Percentiles rank a stretch among this genome's conserved stretches.
These are phyloP conservation scores for Tenualosa thibaudeaui DNA, from an alignment of 2,797 vertebrate genomes.

Conservation along the genomic window DNA sequence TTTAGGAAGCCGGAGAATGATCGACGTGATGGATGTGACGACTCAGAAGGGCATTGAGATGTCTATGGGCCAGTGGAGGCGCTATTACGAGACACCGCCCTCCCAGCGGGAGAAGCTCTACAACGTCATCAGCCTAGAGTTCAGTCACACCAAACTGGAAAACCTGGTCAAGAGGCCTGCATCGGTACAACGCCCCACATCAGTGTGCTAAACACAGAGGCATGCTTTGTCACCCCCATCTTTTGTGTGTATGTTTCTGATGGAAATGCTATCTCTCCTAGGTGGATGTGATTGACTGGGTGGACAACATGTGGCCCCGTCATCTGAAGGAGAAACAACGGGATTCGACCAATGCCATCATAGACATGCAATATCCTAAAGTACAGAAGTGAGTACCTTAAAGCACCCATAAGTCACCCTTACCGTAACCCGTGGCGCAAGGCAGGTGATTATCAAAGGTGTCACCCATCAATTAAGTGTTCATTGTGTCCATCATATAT, in stretches of 20 bases:
- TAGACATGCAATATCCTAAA: conserved; percentile 99
- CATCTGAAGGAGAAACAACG: conserved; percentile 96
- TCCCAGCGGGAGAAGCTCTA: conserved; percentile 94
- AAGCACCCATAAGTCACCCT: too few relatives aligned
- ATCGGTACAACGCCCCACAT: not conserved
- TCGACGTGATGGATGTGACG: conserved; percentile 98
- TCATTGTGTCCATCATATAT: not conserved
- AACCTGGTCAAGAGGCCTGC: conserved; percentile 89
- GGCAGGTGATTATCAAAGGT: too few relatives aligned
- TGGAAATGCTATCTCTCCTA: conserved; percentile 52
- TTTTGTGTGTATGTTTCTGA: conserved; percentile 2
- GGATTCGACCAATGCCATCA: conserved; percentile 94
- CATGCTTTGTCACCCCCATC: not conserved
- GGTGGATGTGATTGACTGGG: conserved; percentile 98
- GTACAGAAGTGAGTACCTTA: conserved; percentile 91
- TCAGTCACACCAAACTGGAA: conserved; percentile 95
- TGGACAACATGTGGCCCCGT: conserved; percentile 98
- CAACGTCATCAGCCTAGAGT: conserved; percentile 98
- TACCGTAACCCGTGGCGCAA: too few relatives aligned
- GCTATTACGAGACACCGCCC: conserved; percentile 93
- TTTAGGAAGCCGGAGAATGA: conserved; percentile 90
- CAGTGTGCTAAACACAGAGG: not conserved
- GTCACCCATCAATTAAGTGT: too few relatives aligned
- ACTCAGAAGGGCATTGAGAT: conserved; percentile 98
- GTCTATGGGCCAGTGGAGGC: conserved; percentile 98